phyloP scores from a whole-genome alignment of 2,888 invertebrate species.

The Napeogenes inachia region DNA sequence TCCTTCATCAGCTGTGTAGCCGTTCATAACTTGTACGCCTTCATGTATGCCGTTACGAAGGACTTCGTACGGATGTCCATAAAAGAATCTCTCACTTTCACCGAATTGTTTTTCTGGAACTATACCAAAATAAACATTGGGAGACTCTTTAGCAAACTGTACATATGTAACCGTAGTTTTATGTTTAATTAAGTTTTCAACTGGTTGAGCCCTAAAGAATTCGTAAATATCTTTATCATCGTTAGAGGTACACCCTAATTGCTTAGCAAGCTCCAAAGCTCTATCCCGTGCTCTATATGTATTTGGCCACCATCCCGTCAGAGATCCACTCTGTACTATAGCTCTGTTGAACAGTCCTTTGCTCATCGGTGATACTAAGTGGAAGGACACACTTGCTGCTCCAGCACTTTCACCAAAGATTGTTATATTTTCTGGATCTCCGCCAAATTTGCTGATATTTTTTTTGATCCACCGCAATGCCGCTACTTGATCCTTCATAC shows the following conservation, averaged over 20 bases:
- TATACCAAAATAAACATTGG: slow-evolving; percentile 33
- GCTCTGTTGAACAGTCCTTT: too few relatives aligned
- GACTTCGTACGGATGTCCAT: slow-evolving; percentile 43
- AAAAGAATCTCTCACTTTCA: slow-evolving; percentile 42
- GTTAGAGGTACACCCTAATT: slow-evolving; percentile 48
- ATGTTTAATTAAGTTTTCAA: slow-evolving; percentile 37
- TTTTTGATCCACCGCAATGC: slow-evolving; percentile 43
- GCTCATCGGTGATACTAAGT: too few relatives aligned
- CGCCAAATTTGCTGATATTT: slow-evolving; percentile 52
- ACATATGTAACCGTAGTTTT: slow-evolving; percentile 8
- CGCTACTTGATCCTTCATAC: slow-evolving; percentile 55
- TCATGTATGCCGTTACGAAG: slow-evolving; percentile 66
- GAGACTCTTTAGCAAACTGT: slow-evolving; percentile 6
- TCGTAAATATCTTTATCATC: slow-evolving; percentile 47
- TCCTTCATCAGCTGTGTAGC: slow-evolving; percentile 83
- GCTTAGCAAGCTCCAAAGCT: slow-evolving; percentile 45
- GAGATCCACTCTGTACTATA: too few relatives aligned
- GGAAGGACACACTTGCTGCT: slow-evolving; percentile 42
- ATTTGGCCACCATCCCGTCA: slow-evolving; percentile 62
- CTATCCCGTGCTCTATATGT: slow-evolving; percentile 67
- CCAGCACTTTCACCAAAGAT: slow-evolving; percentile 53
- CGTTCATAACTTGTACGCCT: slow-evolving; percentile 81
- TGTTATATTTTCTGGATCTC: slow-evolving; percentile 54
- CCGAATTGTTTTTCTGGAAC: slow-evolving; percentile 44
- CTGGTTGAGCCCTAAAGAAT: slow-evolving; percentile 48